These are phyloP conservation scores for Telmatochromis sp. DNA, from an alignment of 2,113 vertebrate genomes.

Conservation along the genomic window DNA sequence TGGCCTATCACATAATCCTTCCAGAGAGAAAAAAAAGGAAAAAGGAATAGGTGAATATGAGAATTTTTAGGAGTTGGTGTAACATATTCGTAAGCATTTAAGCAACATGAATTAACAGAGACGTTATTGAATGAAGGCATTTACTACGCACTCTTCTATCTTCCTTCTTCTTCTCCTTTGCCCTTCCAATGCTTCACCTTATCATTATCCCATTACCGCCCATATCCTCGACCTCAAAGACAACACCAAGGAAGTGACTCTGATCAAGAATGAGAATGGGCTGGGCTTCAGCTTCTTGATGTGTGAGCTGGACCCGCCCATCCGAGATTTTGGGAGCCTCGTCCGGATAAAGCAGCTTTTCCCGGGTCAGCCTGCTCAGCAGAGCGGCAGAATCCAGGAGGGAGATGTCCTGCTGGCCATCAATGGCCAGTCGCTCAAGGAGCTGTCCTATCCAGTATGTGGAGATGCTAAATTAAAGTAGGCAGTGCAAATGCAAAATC, in stretches of 20 bases:
- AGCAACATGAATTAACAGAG: background rate
- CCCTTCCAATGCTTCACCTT: background rate
- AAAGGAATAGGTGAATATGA: background rate
- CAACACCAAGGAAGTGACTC: slow-evolving; percentile 77
- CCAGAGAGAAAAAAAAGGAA: background rate
- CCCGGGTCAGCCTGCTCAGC: slow-evolving; percentile 81
- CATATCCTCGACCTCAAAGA: slow-evolving; percentile 48
- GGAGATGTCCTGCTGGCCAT: slow-evolving; percentile 84
- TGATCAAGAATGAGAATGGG: slow-evolving; percentile 76
- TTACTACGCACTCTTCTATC: background rate
- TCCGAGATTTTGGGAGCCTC: slow-evolving; percentile 53
- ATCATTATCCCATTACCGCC: background rate
- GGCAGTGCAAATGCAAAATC: background rate
- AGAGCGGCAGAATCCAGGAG: slow-evolving; percentile 73
- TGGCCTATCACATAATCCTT: background rate
- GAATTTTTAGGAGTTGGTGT: background rate
- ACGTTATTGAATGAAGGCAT: background rate
- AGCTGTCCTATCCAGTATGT: slow-evolving; percentile 78
- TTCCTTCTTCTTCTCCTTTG: background rate
- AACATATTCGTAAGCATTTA: background rate
- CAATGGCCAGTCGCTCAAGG: slow-evolving; percentile 76
- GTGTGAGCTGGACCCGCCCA: slow-evolving; percentile 63
- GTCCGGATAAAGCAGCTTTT: slow-evolving; percentile 83
- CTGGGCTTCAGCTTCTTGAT: slow-evolving; percentile 87
- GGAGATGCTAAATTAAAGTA: background rate